These are phyloP conservation scores for Uromys caudimaculatus DNA, from an alignment of 2,797 vertebrate genomes.

Conservation along the genomic window DNA sequence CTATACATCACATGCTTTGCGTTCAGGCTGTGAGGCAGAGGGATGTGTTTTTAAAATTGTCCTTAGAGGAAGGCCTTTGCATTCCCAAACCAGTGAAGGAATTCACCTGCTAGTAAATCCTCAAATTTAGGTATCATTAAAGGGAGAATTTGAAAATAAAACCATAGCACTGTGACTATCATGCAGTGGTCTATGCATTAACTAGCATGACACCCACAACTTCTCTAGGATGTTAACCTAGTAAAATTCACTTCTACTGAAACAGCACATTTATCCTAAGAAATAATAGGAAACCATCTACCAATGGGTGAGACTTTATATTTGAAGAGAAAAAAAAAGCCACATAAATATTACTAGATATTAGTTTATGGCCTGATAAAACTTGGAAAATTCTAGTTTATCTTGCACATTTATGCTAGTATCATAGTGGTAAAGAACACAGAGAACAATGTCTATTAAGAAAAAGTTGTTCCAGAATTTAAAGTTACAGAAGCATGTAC, in stretches of 20 bases:
- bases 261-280: constrained; percentile 25
- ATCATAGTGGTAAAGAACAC: background rate
- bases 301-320: background rate
- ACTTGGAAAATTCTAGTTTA: constrained; percentile 16
- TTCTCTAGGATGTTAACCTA: background rate
- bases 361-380: background rate
- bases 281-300: constrained; percentile 6
- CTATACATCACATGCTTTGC: background rate
- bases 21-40: background rate
- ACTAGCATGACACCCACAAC: background rate
- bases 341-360: constrained; percentile 1
- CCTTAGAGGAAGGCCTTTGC: constrained; percentile 4
- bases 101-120: constrained; percentile 25
- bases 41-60: background rate
- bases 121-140: constrained; percentile 23
- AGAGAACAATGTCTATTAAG: constrained; percentile 29
- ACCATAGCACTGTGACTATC: background rate
- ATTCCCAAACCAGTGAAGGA: constrained; percentile 17
- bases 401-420: background rate
- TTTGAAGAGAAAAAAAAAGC: constrained; percentile 4
- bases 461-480: constrained; percentile 11
- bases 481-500: background rate
- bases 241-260: background rate
- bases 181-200: background rate
- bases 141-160: constrained; percentile 41